phyloP scores from a whole-genome alignment of 2,888 invertebrate genomes.

The Dynastes tityus region DNA sequence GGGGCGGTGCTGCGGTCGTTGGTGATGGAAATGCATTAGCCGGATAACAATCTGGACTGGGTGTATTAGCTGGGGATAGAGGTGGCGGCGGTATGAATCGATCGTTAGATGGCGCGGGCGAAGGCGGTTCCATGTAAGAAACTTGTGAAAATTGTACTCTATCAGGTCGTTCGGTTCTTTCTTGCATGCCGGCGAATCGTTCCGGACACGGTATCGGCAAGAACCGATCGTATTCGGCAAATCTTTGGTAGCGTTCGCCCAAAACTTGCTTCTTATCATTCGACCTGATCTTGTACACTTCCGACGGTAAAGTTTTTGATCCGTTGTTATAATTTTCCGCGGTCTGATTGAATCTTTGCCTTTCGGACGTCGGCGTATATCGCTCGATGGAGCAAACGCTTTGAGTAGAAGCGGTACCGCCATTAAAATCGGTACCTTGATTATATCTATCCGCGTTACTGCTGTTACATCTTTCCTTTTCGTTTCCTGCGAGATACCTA shows the following conservation, averaged over 20 bases:
- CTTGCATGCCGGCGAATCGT: conserved; percentile 64
- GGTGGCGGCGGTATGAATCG: conserved; percentile 77
- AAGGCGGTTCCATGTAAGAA: conserved; percentile 74
- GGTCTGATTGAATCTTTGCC: conserved; percentile 62
- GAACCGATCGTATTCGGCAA: conserved; percentile 60
- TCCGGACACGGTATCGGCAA: conserved; percentile 69
- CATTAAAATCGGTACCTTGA: conserved; percentile 48
- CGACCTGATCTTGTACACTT: conserved; percentile 65
- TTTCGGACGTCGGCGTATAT: conserved; percentile 63
- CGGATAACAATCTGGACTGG: conserved; percentile 76
- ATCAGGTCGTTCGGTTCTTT: conserved; percentile 61
- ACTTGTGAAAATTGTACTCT: conserved; percentile 63
- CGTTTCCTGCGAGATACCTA: conserved; percentile 58
- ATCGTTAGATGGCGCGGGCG: conserved; percentile 74
- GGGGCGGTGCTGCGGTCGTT: conserved; percentile 70
- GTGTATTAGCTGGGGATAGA: conserved; percentile 74
- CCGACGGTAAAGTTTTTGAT: conserved; percentile 67
- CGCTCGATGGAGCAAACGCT: conserved; percentile 63
- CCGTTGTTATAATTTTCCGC: conserved; percentile 65
- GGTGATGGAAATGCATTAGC: conserved; percentile 72
- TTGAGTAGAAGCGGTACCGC: conserved; percentile 58
- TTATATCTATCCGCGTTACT: conserved; percentile 54
- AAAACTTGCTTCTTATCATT: conserved; percentile 66
- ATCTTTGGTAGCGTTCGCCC: conserved; percentile 59
- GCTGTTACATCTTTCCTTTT: conserved; percentile 67